Base-by-base conservation (phyloP, 1,140 invertebrate genomes). In the Globodera rostochiensis region DNA sequence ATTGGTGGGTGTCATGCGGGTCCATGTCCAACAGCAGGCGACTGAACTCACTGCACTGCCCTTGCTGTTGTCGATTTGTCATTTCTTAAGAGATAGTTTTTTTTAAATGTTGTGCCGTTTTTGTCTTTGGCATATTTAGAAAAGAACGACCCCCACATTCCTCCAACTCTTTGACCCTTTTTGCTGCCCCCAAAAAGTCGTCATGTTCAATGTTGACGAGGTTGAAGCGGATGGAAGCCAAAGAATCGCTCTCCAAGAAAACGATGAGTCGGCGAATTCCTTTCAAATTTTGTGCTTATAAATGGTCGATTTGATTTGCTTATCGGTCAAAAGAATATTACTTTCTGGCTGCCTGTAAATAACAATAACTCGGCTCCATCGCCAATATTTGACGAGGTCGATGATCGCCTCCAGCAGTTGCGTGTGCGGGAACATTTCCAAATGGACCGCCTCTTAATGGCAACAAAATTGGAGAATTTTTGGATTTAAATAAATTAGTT, bases 361-460 rank as follows among this genome's bases (percentile, higher is more conserved):
- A 71, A 89, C 74, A 50, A 86, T 88, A 4, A 89, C 81, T 25
- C 87, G 70, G 13, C 80, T 87, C 88, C 88, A 89, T 80, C 80
- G 84, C 88, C 88, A 89, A 77, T 89, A 85, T 36, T 76, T 80
- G 73, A 89, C 89, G 21, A 89, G 69, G 69, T 89, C 88, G 25
- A 82, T 83, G n/a, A 90, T 64, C 25, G 88, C 88, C 69, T 89
- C 88, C 25, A 86, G 73, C 8, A 89, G 80, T 71, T 89, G 86
- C 13, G 79, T 77, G n/a, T 84, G 81, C 49, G 88, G 88, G 79
- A 90, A 89, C 25, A 89, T 21, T 87, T 84, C 73, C 73, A 77
- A 53, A 69, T 83, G 67, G 13, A 70, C 19, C 15, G 70, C 53
- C n/a, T 50, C 64, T 25, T 77, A 46, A 25, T 3, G 36, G 36